These are phyloP conservation scores for Eupelmus urozonus DNA, from an alignment of 2,888 invertebrate species.

Conservation along the genomic window DNA sequence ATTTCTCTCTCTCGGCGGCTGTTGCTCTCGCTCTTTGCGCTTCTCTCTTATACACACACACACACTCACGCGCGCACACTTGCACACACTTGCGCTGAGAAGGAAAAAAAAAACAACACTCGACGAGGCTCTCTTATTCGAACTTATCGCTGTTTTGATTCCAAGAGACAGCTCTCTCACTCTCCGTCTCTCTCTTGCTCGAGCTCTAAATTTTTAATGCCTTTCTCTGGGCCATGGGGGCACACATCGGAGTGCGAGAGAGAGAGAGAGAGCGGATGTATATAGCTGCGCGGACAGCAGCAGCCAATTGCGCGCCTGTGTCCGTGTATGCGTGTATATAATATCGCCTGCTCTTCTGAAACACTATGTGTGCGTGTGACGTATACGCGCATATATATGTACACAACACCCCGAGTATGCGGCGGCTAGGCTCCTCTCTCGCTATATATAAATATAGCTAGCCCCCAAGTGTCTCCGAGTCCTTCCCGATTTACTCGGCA, in stretches of 20 bases:
- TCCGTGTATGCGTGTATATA: no score
- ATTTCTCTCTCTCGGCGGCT: background rate
- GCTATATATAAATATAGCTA: no score
- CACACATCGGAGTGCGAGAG: conserved; percentile 25
- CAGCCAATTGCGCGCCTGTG: background rate
- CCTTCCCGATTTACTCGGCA: no score
- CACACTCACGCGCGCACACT: no score
- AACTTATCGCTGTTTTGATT: conserved; percentile 47
- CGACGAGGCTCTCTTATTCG: no score
- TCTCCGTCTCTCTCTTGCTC: conserved; percentile 2
- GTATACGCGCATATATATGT: background rate
- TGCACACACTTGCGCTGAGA: background rate
- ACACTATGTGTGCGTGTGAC: background rate
- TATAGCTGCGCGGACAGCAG: background rate
- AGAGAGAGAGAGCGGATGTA: conserved; percentile 21
- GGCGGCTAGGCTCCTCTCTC: no score
- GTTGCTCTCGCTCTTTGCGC: background rate
- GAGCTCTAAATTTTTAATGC: conserved; percentile 53
- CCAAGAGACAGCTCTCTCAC: conserved; percentile 1
- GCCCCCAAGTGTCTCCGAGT: no score
- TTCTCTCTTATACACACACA: background rate
- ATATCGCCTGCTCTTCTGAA: no score
- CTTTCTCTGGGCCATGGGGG: conserved; percentile 59
- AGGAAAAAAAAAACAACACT: no score
- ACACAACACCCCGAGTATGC: background rate